These are phyloP conservation scores for Spodoptera frugiperda DNA, from an alignment of 1,140 invertebrate genomes.

Conservation along the genomic window DNA sequence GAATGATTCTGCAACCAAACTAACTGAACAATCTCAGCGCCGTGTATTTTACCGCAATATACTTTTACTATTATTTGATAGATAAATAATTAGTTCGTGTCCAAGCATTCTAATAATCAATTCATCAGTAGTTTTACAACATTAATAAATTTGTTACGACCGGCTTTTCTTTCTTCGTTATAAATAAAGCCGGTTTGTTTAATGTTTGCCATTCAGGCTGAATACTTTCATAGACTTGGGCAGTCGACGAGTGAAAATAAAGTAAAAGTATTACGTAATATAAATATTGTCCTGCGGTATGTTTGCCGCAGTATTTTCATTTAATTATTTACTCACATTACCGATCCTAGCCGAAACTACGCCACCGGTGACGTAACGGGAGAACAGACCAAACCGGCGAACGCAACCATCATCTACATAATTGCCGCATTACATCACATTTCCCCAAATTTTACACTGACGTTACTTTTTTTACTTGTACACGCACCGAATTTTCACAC, in stretches of 20 bases:
- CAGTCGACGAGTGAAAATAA: background rate
- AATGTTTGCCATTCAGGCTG: background rate
- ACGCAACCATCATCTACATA: constrained; percentile 18
- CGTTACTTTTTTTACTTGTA: constrained; percentile 1
- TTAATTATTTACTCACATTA: constrained; percentile 22
- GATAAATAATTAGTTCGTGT: too few relatives aligned
- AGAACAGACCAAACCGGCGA: constrained; percentile 45
- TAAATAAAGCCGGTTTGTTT: constrained; percentile 1
- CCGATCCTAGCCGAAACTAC: constrained; percentile 36
- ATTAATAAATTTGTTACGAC: constrained; percentile 2
- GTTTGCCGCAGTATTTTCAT: constrained; percentile 38
- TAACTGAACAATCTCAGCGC: too few relatives aligned
- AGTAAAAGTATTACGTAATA: constrained; percentile 47
- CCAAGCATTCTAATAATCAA: too few relatives aligned
- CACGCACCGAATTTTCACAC: background rate
- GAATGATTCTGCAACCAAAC: too few relatives aligned
- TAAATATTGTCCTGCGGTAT: constrained; percentile 23
- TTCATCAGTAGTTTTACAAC: constrained; percentile 1
- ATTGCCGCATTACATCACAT: constrained; percentile 30
- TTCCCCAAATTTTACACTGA: background rate
- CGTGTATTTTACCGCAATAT: too few relatives aligned
- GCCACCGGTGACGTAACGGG: constrained; percentile 71
- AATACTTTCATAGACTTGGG: background rate
- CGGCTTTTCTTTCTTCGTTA: background rate
- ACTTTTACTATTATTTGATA: too few relatives aligned